Conservation (phyloP, 2,888 invertebrate genomes). For the Diploptera punctata region DNA sequence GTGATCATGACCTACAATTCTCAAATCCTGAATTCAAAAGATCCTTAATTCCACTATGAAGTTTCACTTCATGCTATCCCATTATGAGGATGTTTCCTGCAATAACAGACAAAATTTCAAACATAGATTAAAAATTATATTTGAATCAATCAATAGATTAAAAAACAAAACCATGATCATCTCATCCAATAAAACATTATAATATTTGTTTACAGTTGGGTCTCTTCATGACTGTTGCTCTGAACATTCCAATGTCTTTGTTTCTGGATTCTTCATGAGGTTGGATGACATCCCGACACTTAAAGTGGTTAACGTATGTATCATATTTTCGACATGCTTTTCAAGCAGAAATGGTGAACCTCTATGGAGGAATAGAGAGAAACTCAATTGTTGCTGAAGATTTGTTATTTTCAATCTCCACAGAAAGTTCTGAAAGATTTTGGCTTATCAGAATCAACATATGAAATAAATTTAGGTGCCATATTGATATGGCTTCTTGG, state of each 20-base stretch:
- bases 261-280: constrained; percentile 86
- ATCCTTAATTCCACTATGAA: too few species aligned
- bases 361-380: constrained; percentile 59
- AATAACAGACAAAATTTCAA: too few species aligned
- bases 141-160: too few species aligned
- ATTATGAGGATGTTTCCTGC: too few species aligned
- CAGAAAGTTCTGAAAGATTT: constrained; percentile 56
- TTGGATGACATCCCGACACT: constrained; percentile 74
- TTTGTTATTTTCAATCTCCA: constrained; percentile 52
- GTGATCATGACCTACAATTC: too few species aligned
- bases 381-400: constrained; percentile 58
- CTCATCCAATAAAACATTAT: too few species aligned
- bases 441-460: constrained; percentile 51
- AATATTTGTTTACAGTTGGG: constrained; percentile 66
- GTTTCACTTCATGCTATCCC: too few species aligned
- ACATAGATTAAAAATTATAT: too few species aligned
- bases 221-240: constrained; percentile 78
- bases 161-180: too few species aligned
- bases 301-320: constrained; percentile 56
- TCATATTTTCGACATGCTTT: constrained; percentile 65
- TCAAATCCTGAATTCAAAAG: too few species aligned
- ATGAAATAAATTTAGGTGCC: constrained; percentile 54
- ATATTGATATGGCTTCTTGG: constrained; percentile 50
- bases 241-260: constrained; percentile 79
- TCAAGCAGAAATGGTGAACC: constrained; percentile 59